Evolutionary conservation across 2,797 vertebrate species (phyloP).

Genomic region (Sebastes trivittatus): DNA sequence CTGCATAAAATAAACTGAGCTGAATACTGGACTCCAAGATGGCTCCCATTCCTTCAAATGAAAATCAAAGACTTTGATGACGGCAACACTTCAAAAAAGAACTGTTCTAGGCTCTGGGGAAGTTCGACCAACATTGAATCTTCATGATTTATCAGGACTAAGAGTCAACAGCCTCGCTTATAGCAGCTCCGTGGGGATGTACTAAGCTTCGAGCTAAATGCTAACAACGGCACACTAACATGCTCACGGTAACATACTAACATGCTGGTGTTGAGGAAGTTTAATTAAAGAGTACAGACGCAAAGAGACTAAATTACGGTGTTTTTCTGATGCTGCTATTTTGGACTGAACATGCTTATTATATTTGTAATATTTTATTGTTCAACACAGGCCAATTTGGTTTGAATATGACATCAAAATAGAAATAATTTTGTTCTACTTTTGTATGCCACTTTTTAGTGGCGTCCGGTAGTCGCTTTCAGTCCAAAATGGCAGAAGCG

Average conservation of each 20-base stretch:
- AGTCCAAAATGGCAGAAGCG: no score
- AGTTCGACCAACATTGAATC: neutral
- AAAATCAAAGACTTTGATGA: neutral
- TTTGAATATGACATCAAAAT: no score
- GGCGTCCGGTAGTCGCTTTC: no score
- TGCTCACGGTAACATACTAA: neutral
- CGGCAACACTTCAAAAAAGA: neutral
- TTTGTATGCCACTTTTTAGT: no score
- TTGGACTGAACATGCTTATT: no score
- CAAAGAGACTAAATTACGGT: no score
- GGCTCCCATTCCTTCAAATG: neutral
- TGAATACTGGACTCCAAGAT: neutral
- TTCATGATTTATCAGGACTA: neutral
- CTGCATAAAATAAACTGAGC: neutral
- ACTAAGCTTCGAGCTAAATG: neutral
- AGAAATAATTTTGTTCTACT: no score
- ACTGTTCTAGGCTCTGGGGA: neutral
- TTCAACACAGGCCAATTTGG: no score
- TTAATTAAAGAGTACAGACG: no score
- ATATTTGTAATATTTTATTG: no score
- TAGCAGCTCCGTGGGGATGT: neutral
- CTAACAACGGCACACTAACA: neutral
- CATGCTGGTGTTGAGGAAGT: neutral
- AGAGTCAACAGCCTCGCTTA: neutral
- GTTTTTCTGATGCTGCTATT: no score